Base-by-base conservation (phyloP, 2,888 invertebrate genomes). In the Hedya salicella region DNA sequence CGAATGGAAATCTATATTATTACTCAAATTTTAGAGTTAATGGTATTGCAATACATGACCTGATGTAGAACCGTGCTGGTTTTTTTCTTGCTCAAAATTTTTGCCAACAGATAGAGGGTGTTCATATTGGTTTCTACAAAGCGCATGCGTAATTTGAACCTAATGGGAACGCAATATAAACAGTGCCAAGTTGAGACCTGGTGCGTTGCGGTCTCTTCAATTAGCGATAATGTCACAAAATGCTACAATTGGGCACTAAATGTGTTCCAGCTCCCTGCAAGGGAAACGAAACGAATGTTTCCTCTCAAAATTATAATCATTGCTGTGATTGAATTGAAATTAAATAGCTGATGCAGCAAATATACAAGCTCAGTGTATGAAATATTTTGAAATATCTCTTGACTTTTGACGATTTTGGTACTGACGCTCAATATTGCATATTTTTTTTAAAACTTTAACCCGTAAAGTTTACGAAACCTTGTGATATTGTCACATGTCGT, bases 101-200 rank as follows among this genome's bases (percentile, higher is more conserved):
- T 36, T 46, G 65, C 59, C 59, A 60, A 60, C 36, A 36, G 40
- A 50, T 42, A 53, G 14, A 13, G 42, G 53, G 50, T 36, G 25
- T 21, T 42, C 32, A 59, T 59, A 52, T 44, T 42, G 64, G 50
- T 64, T 63, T 53, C 36, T 61, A n/a, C 1, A 46, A 53, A 25
- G 44, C 11, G 9, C 36, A 56, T 21, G 19, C 13, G 16, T 13
- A 50, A 8, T 19, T 17, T 46, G 9, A 36, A 59, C 40, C 48
- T 54, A 50, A 59, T 63, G 53, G 48, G 53, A 11, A 50, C 36
- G 30, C 59, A 56, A 42, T 57, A 62, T 56, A 21, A 61, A 74
- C 75, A 78, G 83, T 85, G 85, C 84, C 85, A 86, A 86, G 79
- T 74, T 69, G 76, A 72, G 74, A 70, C 64, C 68, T 59, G 69